Conservation (phyloP, 2,888 invertebrate species). For the Tenthredo notha region DNA sequence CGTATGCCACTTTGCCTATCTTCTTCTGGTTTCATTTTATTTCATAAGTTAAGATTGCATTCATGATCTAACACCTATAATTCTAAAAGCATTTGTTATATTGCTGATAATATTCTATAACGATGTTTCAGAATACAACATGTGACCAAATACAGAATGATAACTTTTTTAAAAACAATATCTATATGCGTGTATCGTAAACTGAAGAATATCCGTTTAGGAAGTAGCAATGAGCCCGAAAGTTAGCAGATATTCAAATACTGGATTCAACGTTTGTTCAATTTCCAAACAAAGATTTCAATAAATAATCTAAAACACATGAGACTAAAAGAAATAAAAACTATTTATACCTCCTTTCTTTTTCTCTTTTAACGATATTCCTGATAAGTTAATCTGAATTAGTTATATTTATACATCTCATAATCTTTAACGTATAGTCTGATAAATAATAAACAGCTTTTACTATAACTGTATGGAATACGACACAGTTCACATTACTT, state of each 20-base stretch:
- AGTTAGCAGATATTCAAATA: slow-evolving; percentile 14
- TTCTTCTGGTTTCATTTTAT: background rate
- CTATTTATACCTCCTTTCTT: background rate
- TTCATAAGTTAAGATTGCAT: slow-evolving; percentile 25
- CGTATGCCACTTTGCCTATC: background rate
- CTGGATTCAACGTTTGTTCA: background rate
- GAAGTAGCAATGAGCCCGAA: background rate
- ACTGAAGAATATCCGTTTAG: background rate
- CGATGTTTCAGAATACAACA: slow-evolving; percentile 2
- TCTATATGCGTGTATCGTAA: background rate
- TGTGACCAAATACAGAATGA: background rate
- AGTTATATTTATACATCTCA: slow-evolving; percentile 13
- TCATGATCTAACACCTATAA: background rate
- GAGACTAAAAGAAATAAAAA: background rate
- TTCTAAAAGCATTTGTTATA: background rate
- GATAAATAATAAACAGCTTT: background rate
- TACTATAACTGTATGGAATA: background rate
- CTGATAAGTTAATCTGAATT: background rate
- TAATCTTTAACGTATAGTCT: background rate
- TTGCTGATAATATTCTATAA: background rate
- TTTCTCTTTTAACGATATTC: background rate
- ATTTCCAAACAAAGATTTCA: background rate
- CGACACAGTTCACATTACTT: background rate
- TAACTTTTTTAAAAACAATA: background rate
- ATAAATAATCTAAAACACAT: slow-evolving; percentile 17